Evolutionary conservation across 2,888 invertebrate genomes (phyloP).

Genomic region (Lordiphosa andalusiaca): DNA sequence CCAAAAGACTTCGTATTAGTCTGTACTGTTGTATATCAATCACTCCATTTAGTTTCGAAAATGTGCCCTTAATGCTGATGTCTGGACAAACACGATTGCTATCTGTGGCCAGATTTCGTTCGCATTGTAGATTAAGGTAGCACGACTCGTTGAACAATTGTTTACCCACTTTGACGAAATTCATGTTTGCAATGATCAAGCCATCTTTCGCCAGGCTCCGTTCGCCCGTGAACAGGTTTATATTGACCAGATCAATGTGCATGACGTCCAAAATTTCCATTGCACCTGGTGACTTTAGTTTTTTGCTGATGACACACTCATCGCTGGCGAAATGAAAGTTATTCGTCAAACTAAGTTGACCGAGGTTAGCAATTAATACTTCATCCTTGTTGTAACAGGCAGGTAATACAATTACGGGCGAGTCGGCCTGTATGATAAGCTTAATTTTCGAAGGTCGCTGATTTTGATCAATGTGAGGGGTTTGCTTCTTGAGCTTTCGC

Average conservation of each 20-base stretch:
- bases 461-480: conserved; percentile 48
- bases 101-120: conserved; percentile 88
- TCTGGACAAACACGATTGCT: conserved; percentile 85
- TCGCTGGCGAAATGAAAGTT: conserved; percentile 85
- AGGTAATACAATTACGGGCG: conserved; percentile 93
- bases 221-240: conserved; percentile 85
- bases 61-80: conserved; percentile 90
- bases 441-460: conserved; percentile 76
- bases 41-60: conserved; percentile 91
- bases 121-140: conserved; percentile 88
- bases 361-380: conserved; percentile 90
- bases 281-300: conserved; percentile 41
- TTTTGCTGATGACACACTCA: conserved; percentile 67
- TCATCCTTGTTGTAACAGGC: conserved; percentile 89
- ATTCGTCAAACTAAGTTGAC: conserved; percentile 89
- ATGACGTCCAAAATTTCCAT: conserved; percentile 83
- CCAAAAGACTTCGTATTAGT: conserved; percentile 91
- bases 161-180: conserved; percentile 81
- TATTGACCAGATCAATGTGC: conserved; percentile 85
- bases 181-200: conserved; percentile 76
- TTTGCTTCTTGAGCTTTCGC: conserved; percentile 75
- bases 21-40: conserved; percentile 93
- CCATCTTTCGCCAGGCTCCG: conserved; percentile 58
- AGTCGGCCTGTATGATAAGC: conserved; percentile 79
- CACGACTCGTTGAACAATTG: conserved; percentile 91